Base-by-base conservation (phyloP, 2,888 invertebrate genomes). In the Spatulosminthurus flaviceps region DNA sequence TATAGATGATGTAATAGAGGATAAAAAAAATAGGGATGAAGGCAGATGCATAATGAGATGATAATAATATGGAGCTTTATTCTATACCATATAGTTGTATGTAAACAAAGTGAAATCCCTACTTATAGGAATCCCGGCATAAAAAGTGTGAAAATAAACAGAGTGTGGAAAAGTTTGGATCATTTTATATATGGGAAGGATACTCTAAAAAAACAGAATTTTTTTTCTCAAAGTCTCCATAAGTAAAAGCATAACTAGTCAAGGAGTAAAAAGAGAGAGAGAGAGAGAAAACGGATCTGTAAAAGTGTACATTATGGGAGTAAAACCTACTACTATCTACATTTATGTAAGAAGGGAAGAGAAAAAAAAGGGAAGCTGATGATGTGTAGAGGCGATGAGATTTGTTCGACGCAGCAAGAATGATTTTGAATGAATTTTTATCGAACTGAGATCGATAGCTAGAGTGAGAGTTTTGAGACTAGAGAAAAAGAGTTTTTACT, bases 311-410 rank as follows among this genome's bases (percentile, higher is more conserved):
- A 51, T 13, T 51, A 51, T 16, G 16, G 16, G 16, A 19, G 51
- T 51, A 51, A n/a, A 51, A 51, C 5, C n/a, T 19, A 51, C 19
- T 51, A 4, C 16, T 19, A 19, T 51, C 51, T 9, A 34, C 51
- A 11, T 51, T 26, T 42, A 67, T 69, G 67, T 43, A 67, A 61
- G 43, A 34, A 67, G 21, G 28, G 66, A 67, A 41, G 77, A n/a
- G n/a, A n/a, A n/a, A n/a, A n/a, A n/a, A n/a, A 77, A 76, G 70
- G n/a, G 51, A 19, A 64, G 74, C 77, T 77, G 77, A 77, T 79
- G 75, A 79, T 79, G 73, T 79, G 79, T 60, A 77, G 75, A 81
- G 72, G 77, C 75, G 81, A 79, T 77, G 77, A 79, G 79, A 81
- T 81, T 81, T 81, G 64, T 79, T 76, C 61, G 61, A 74, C 64